phyloP scores from a whole-genome alignment of 2,888 invertebrate genomes.

The Hesperia comma region DNA sequence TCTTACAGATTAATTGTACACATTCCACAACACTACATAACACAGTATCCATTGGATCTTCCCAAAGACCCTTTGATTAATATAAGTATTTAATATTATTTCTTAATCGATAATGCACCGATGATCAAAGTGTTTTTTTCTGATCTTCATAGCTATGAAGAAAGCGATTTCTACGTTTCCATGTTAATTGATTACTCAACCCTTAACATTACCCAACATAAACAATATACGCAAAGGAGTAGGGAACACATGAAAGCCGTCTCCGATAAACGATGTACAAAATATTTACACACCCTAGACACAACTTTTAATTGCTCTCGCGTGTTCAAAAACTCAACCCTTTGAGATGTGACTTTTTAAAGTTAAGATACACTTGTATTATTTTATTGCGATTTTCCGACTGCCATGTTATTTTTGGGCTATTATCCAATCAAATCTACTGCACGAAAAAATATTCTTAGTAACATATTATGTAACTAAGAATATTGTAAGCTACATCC shows the following conservation, averaged over 20 bases:
- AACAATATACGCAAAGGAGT: conserved; percentile 4
- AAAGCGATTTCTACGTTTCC: background rate
- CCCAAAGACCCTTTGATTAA: too few species aligned
- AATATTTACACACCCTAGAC: conserved; percentile 53
- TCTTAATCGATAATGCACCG: too few species aligned
- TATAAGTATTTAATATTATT: too few species aligned
- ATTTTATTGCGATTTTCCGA: conserved; percentile 28
- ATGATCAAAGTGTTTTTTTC: too few species aligned
- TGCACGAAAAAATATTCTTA: too few species aligned
- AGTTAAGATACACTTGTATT: background rate
- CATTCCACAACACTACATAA: too few species aligned
- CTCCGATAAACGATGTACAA: conserved; percentile 30
- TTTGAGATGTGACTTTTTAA: conserved; percentile 40
- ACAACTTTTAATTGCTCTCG: conserved; percentile 53
- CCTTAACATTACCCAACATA: background rate
- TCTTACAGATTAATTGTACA: too few species aligned
- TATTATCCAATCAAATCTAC: too few species aligned
- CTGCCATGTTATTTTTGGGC: background rate
- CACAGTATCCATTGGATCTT: too few species aligned
- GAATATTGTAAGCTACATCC: too few species aligned
- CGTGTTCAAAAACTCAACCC: conserved; percentile 49
- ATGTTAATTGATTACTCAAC: conserved; percentile 13
- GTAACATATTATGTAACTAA: too few species aligned
- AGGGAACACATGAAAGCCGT: conserved; percentile 22
- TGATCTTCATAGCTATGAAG: too few species aligned